phyloP scores from a whole-genome alignment of 2,113 vertebrate species.

The Carassius auratus region DNA sequence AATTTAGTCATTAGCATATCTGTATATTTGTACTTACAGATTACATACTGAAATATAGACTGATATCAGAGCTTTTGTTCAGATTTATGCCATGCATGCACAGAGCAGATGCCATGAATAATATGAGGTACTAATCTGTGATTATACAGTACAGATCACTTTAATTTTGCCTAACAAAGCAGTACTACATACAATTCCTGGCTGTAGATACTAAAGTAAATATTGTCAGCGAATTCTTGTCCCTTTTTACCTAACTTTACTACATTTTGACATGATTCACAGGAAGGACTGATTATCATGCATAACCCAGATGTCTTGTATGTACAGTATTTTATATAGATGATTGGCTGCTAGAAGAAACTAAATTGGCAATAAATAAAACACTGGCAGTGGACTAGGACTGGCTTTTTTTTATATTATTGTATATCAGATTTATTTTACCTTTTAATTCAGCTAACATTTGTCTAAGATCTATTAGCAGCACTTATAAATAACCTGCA shows the following conservation, averaged over 20 bases:
- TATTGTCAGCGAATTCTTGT: not conserved
- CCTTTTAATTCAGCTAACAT: not conserved
- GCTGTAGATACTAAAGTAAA: not conserved
- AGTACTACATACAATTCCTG: not conserved
- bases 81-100: slow-evolving; percentile 36
- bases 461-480: not conserved
- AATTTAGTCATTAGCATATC: not conserved
- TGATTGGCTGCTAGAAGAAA: slow-evolving; percentile 11
- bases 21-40: slow-evolving; percentile 24
- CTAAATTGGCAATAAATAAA: slow-evolving; percentile 19
- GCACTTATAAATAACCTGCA: not conserved
- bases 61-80: not conserved
- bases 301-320: not conserved
- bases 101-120: slow-evolving; percentile 7
- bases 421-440: not conserved
- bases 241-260: not conserved
- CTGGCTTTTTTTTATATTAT: not conserved
- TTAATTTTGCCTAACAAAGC: not conserved
- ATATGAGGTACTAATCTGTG: slow-evolving; percentile 11
- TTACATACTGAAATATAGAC: not conserved
- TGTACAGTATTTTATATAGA: not conserved
- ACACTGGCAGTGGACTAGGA: slow-evolving; percentile 22
- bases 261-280: not conserved
- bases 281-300: slow-evolving; percentile 2
- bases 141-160: not conserved